Conservation (phyloP, 2,797 vertebrate genomes). For the Melanotaenia maccullochi region DNA sequence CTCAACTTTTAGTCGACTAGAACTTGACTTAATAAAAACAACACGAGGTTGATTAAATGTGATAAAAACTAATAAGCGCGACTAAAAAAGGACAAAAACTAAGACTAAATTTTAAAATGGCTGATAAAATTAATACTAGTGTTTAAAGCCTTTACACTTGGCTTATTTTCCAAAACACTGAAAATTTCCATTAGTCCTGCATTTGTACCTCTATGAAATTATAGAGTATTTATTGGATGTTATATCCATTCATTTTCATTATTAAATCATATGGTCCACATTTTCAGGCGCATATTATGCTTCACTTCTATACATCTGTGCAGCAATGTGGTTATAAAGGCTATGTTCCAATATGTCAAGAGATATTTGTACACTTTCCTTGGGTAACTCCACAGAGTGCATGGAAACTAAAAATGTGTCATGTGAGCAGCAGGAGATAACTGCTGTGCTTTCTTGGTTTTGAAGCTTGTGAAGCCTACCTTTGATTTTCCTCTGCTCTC, state of each 20-base stretch:
- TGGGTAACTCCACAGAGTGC: constrained; percentile 42
- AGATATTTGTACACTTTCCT: constrained; percentile 40
- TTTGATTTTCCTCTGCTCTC: constrained; percentile 72
- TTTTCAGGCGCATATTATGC: neutral
- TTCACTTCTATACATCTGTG: neutral
- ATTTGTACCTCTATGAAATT: neutral
- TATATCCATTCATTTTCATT: neutral
- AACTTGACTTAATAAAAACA: no score
- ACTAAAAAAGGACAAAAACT: no score
- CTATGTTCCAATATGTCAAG: constrained; percentile 29
- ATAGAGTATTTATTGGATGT: neutral
- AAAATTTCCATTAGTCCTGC: neutral
- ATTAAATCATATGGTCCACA: neutral
- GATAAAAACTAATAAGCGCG: no score
- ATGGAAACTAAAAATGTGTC: constrained; percentile 59
- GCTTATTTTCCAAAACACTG: neutral
- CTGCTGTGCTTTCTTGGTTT: constrained; percentile 65
- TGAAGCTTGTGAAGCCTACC: constrained; percentile 68
- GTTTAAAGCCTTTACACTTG: neutral
- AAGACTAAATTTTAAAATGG: no score
- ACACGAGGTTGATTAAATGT: no score
- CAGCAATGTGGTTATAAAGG: constrained; percentile 8
- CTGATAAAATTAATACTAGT: no score
- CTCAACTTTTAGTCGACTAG: no score
- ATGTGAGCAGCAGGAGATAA: constrained; percentile 73